Percentiles rank a stretch among this genome's conserved stretches.
Conservation (phyloP, 2,113 vertebrate genomes). For the Hypanus sabinus region DNA sequence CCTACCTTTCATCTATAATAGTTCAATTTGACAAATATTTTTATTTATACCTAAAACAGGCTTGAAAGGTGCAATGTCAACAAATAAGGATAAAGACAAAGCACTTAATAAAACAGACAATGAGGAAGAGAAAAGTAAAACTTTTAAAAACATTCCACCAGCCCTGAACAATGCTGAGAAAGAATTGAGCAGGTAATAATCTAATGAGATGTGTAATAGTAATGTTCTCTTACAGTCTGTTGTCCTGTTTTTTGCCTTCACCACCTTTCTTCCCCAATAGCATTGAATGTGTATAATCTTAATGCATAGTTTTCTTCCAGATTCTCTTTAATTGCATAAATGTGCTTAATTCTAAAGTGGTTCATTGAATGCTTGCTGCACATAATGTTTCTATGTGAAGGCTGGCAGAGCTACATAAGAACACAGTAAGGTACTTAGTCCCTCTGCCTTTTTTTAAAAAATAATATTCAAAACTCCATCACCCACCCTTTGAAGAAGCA, state of each 20-base stretch:
- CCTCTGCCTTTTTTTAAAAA: too few relatives aligned
- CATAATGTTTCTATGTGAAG: not conserved
- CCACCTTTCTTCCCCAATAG: not conserved
- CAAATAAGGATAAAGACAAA: not conserved
- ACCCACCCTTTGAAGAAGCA: too few relatives aligned
- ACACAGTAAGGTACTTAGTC: too few relatives aligned
- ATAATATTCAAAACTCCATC: too few relatives aligned
- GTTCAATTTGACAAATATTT: not conserved
- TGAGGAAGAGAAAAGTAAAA: constrained; percentile 15
- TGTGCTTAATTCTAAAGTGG: not conserved
- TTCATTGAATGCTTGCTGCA: not conserved
- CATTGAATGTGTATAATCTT: not conserved
- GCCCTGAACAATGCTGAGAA: not conserved
- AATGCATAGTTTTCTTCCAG: not conserved
- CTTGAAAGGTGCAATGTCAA: not conserved
- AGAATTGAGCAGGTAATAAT: not conserved
- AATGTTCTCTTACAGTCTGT: too few relatives aligned
- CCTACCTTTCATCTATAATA: not conserved
- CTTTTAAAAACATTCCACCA: not conserved
- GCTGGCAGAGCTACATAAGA: not conserved
- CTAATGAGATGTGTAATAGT: not conserved
- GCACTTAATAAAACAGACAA: not conserved
- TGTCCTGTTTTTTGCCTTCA: not conserved
- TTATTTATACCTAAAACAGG: not conserved
- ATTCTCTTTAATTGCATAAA: not conserved